Percentiles rank a stretch among this genome's conserved stretches.
Conservation (phyloP, 2,113 vertebrate genomes). For the Ammodytes marinus region DNA sequence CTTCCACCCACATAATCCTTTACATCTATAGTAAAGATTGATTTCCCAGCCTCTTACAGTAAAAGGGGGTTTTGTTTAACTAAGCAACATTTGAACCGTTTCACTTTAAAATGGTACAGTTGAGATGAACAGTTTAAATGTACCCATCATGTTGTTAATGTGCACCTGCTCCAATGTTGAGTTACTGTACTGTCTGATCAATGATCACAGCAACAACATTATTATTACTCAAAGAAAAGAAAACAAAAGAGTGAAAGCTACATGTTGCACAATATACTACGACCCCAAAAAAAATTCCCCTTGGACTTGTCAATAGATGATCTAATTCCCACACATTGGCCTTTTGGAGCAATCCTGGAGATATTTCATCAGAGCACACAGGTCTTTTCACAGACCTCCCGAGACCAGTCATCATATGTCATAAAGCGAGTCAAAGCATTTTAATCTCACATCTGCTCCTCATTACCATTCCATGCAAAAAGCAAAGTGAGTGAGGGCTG, state of each 20-base stretch:
- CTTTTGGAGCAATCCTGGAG: conserved; percentile 59
- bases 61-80: conserved; percentile 19
- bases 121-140: conserved; percentile 16
- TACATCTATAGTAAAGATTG: conserved; percentile 50
- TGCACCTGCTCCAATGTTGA: conserved; percentile 16
- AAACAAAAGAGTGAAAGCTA: conserved; percentile 43
- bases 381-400: conserved; percentile 79
- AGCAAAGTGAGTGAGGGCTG: conserved; percentile 61
- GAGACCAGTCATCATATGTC: conserved; percentile 84
- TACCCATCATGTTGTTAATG: neutral
- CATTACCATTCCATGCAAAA: conserved; percentile 82
- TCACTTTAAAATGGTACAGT: conserved; percentile 9
- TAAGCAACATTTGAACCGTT: conserved; percentile 36
- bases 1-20: conserved; percentile 35
- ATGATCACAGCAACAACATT: conserved; percentile 15
- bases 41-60: conserved; percentile 53
- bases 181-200: conserved; percentile 27
- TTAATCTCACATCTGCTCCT: conserved; percentile 87
- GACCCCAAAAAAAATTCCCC: conserved; percentile 32
- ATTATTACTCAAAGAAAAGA: conserved; percentile 20
- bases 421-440: conserved; percentile 82
- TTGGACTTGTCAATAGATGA: conserved; percentile 70
- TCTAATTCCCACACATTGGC: conserved; percentile 73
- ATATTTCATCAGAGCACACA: conserved; percentile 79
- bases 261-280: conserved; percentile 51